Evolutionary conservation across 2,888 invertebrate genomes (phyloP).

Genomic region (Phengaris arion): DNA sequence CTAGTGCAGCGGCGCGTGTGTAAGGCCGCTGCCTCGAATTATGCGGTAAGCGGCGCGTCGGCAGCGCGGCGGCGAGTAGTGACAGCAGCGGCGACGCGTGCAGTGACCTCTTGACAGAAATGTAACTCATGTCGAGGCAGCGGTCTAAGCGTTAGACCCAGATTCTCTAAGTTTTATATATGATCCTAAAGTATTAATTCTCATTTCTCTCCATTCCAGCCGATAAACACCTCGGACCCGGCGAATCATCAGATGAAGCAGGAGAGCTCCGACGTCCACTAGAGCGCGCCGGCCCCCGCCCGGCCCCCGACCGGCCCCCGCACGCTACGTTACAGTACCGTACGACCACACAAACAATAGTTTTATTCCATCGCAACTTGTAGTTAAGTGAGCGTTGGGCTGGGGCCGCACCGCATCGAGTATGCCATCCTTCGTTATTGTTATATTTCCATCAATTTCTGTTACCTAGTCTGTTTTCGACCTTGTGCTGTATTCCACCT

Average conservation of each 20-base stretch:
- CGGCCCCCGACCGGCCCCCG: constrained; percentile 34
- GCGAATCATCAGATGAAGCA: constrained; percentile 91
- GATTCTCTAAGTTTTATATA: too few species aligned
- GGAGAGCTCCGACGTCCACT: constrained; percentile 92
- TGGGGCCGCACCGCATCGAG: background rate
- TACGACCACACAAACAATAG: constrained; percentile 65
- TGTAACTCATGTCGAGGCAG: too few species aligned
- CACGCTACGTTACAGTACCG: constrained; percentile 66
- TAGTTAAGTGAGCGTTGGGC: constrained; percentile 50
- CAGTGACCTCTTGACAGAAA: too few species aligned
- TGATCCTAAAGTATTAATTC: background rate
- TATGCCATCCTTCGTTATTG: too few species aligned
- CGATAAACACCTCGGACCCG: constrained; percentile 90
- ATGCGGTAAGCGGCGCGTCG: too few species aligned
- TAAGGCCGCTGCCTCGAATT: too few species aligned
- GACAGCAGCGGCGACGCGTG: too few species aligned
- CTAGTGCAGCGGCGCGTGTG: too few species aligned
- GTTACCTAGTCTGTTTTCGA: background rate
- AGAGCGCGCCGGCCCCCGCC: constrained; percentile 42
- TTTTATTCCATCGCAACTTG: constrained; percentile 71
- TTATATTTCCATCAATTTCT: background rate
- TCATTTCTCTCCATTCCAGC: constrained; percentile 71
- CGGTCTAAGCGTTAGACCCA: too few species aligned
- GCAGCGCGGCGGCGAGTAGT: too few species aligned
- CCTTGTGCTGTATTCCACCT: too few species aligned